Evolutionary conservation across 2,797 vertebrate species (phyloP).

Genomic region (Melanotaenia trifasciata): DNA sequence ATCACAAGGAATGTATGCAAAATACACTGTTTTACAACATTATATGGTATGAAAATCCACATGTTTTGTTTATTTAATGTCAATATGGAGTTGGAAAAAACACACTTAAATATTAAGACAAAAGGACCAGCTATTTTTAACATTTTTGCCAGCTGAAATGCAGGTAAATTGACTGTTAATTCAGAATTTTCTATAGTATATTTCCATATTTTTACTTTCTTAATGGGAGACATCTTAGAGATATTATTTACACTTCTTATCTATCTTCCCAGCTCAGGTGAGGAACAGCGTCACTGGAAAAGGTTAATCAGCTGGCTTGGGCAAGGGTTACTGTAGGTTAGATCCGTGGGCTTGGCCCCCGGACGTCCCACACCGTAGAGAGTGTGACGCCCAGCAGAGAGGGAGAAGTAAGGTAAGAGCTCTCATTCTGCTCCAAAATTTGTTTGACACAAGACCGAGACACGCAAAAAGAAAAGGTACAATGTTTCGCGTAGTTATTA

Average conservation of each 20-base stretch:
- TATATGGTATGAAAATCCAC: not conserved
- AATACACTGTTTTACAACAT: not conserved
- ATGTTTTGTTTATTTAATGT: not conserved
- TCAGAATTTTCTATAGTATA: not conserved
- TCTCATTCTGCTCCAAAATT: slow-evolving; percentile 14
- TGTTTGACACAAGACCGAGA: not conserved
- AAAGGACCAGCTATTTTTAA: not conserved
- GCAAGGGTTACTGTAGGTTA: slow-evolving; percentile 70
- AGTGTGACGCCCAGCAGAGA: slow-evolving; percentile 39
- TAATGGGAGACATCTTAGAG: not conserved
- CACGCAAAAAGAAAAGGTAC: not conserved
- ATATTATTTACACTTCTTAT: slow-evolving; percentile 21
- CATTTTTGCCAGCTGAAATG: not conserved
- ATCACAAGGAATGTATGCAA: not conserved
- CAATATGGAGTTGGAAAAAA: not conserved
- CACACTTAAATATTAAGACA: not conserved
- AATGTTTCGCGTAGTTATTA: not conserved
- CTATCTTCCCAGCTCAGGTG: slow-evolving; percentile 25
- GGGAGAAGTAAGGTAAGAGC: not conserved
- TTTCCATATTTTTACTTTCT: not conserved
- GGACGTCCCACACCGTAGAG: slow-evolving; percentile 36
- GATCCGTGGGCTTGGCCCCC: slow-evolving; percentile 37
- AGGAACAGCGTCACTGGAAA: slow-evolving; percentile 27
- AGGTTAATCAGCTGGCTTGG: slow-evolving; percentile 13
- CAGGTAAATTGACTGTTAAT: not conserved